Evolutionary conservation across 2,113 vertebrate genomes (phyloP).

Genomic region (Gasterosteus aculeatus): DNA sequence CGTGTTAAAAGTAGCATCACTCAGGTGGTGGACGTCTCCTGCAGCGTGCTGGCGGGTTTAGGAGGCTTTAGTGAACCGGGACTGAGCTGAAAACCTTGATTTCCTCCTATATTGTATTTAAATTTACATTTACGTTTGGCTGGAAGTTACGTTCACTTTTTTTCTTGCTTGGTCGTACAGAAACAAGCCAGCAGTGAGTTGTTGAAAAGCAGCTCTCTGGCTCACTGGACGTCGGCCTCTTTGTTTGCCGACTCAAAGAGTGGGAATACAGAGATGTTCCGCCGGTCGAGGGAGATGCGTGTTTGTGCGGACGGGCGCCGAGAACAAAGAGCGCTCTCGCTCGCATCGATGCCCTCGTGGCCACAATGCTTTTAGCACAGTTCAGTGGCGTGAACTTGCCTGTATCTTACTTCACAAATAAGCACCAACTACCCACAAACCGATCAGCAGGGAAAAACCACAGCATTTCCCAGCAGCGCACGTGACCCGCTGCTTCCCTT

Average conservation of each 20-base stretch:
- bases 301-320: too few relatives aligned
- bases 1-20: too few relatives aligned
- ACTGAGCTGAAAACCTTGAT: too few relatives aligned
- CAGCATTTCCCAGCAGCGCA: neutral
- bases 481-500: neutral
- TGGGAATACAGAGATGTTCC: neutral
- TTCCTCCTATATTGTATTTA: too few relatives aligned
- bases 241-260: neutral
- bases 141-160: too few relatives aligned
- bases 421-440: neutral
- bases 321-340: neutral
- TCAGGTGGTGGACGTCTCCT: too few relatives aligned
- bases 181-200: neutral
- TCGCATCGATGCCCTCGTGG: neutral
- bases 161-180: neutral
- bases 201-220: neutral
- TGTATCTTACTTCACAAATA: neutral
- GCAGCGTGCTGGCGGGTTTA: too few relatives aligned
- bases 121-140: neutral
- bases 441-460: neutral
- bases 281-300: too few relatives aligned
- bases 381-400: neutral
- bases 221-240: neutral
- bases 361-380: neutral
- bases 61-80: too few relatives aligned